These are phyloP conservation scores for Rotaria socialis DNA, from an alignment of 2,888 invertebrate genomes.

Conservation along the genomic window DNA sequence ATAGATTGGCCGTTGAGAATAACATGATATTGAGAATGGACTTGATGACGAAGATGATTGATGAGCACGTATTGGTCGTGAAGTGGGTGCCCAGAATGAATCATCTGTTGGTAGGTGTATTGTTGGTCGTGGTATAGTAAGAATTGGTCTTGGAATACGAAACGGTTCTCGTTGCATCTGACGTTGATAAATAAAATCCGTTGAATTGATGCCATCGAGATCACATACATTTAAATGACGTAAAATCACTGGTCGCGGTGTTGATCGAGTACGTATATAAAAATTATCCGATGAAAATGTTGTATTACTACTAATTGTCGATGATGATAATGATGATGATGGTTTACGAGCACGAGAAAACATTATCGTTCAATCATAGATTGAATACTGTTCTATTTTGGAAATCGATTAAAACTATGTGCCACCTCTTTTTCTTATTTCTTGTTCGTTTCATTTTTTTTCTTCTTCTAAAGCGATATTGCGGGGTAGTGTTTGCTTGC, in stretches of 20 bases:
- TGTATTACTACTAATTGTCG: background rate
- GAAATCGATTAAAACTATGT: background rate
- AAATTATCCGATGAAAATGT: slow-evolving; percentile 13
- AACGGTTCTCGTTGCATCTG: background rate
- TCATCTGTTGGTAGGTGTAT: background rate
- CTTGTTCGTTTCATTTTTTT: background rate
- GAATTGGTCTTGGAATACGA: background rate
- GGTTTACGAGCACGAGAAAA: background rate
- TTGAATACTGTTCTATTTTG: background rate
- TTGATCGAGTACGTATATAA: background rate
- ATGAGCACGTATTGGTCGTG: background rate
- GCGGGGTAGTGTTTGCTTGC: background rate
- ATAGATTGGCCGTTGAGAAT: background rate
- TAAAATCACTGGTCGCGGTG: background rate
- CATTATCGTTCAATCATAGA: slow-evolving; percentile 4
- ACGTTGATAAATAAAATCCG: background rate
- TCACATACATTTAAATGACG: background rate
- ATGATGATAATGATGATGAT: background rate
- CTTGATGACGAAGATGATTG: background rate
- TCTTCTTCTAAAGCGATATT: background rate
- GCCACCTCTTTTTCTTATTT: background rate
- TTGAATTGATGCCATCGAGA: background rate
- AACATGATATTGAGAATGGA: background rate
- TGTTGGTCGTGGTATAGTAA: slow-evolving; percentile 7
- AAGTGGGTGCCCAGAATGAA: background rate